Base-by-base conservation (phyloP, 2,797 vertebrate species). In the Pangasius larnaudii region DNA sequence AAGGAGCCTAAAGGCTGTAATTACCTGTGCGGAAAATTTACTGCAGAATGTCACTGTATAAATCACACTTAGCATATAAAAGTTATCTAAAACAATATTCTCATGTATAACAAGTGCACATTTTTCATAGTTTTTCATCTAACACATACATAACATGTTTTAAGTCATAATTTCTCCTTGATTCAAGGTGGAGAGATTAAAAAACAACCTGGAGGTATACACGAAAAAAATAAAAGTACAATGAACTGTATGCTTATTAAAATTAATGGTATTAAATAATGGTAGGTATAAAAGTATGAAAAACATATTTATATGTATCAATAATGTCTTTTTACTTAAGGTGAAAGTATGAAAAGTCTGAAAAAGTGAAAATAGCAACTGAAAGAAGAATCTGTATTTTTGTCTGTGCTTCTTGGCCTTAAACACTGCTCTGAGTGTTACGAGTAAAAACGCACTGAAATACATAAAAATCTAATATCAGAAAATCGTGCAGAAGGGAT, bases 401-500 rank as follows among this genome's bases (percentile, higher is more conserved):
- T 72, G 46, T 14, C 27, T 77, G 27, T 51, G 27, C 46, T 77
- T 46, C 74, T 51, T n/a, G 24, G 42, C 22, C 11, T 74, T 74
- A 5, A 72, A 72, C 74, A 75, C 1, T 0, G 13, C 22, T 27
- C 22, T 13, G 42, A n/a, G 49, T 30, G 49, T 30, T 51, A 33
- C 75, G 51, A 16, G 16, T 56, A 30, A 78, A 78, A 78, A 77
- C n/a, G 18, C 49, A 53, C 2, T 0, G 49, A 78, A 53, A 49
- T 75, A 22, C n/a, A 78, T 78, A 9, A 30, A 10, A 56, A 4
- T 75, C 13, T 46, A 75, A 75, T 27, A 27, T 42, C 24, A 10
- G 69, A 72, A 46, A 74, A 13, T 49, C 0, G 1, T 39, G 58
- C 58, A 84, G 16, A 79, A 85, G 74, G 72, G 84, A 84, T 86